Conservation (phyloP, 2,797 vertebrate species). For the Siniperca undulata region DNA sequence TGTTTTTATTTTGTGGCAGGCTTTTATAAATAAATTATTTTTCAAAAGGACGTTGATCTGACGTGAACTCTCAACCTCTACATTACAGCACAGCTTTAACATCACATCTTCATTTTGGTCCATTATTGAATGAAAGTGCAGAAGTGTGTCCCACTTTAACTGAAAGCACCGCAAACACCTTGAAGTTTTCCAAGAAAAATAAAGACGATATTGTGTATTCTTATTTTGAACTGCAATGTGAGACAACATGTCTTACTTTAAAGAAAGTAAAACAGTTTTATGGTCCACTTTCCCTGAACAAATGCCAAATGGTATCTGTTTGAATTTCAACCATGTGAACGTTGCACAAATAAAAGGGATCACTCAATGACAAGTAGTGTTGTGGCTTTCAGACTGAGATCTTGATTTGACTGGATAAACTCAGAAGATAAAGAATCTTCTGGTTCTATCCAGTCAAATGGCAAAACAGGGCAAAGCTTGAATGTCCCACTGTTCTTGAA, state of each 20-base stretch:
- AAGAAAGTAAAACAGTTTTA: too few relatives aligned
- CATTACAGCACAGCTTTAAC: slow-evolving; percentile 1
- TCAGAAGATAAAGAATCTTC: background rate
- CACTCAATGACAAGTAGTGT: background rate
- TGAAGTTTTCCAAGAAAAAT: too few relatives aligned
- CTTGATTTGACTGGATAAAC: too few relatives aligned
- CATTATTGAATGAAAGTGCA: background rate
- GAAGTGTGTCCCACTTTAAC: background rate
- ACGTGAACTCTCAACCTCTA: background rate
- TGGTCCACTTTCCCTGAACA: too few relatives aligned
- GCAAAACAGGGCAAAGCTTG: background rate
- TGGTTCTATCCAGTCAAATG: background rate
- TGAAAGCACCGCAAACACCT: background rate
- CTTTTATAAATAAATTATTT: background rate
- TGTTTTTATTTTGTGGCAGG: too few relatives aligned
- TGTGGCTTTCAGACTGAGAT: background rate
- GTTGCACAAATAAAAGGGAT: background rate
- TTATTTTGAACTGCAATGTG: background rate
- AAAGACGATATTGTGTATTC: background rate
- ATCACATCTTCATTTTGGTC: background rate
- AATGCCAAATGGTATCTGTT: background rate
- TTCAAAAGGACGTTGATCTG: too few relatives aligned
- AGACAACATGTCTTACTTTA: background rate
- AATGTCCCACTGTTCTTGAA: slow-evolving; percentile 46
- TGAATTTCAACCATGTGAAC: background rate